Percentiles rank a stretch among this genome's conserved stretches.
These are phyloP conservation scores for Sinohyriopsis cumingii DNA, from an alignment of 2,888 invertebrate species.

Conservation along the genomic window DNA sequence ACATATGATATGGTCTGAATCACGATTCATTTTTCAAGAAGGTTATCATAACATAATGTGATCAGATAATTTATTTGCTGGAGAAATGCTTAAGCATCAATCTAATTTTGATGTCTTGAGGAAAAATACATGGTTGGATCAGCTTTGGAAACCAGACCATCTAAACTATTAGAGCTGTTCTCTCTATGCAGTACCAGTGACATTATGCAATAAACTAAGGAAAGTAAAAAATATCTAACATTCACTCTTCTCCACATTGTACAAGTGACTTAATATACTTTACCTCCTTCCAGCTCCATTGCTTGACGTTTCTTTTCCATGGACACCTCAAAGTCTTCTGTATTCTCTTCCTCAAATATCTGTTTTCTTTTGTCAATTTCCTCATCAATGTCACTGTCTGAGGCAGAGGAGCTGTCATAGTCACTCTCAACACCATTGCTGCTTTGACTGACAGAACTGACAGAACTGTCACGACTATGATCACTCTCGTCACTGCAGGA, in stretches of 20 bases:
- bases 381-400: constrained; percentile 25
- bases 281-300: constrained; percentile 8
- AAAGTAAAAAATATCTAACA: neutral
- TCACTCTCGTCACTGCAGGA: too few relatives aligned
- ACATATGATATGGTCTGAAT: too few relatives aligned
- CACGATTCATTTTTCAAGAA: too few relatives aligned
- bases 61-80: too few relatives aligned
- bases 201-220: neutral
- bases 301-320: constrained; percentile 59
- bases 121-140: too few relatives aligned
- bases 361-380: constrained; percentile 23
- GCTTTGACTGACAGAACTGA: neutral
- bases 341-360: constrained; percentile 29
- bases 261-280: constrained; percentile 5
- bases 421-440: constrained; percentile 21
- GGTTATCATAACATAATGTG: too few relatives aligned
- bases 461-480: neutral
- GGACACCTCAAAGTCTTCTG: constrained; percentile 66
- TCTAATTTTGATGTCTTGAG: too few relatives aligned
- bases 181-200: neutral
- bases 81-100: too few relatives aligned
- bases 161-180: neutral
- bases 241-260: neutral
- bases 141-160: neutral
- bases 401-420: constrained; percentile 22